phyloP scores from a whole-genome alignment of 2,888 invertebrate species.

The Epinotia demarniana region DNA sequence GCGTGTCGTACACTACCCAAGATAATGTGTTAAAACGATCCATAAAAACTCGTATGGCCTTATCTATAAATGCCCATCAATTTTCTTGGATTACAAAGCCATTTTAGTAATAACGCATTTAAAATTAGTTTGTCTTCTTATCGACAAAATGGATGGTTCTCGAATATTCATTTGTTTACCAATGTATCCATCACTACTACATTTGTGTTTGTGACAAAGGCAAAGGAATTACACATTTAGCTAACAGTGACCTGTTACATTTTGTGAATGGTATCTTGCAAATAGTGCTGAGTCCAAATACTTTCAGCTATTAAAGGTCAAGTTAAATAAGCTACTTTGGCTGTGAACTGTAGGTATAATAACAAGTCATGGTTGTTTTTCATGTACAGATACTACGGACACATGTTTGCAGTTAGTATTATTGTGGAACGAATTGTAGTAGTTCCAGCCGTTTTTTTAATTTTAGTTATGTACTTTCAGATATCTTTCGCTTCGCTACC shows the following conservation, averaged over 20 bases:
- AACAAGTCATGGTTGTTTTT: background rate
- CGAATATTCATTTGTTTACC: too few relatives aligned
- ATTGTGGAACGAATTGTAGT: background rate
- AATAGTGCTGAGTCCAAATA: background rate
- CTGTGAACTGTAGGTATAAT: background rate
- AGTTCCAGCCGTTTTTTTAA: background rate
- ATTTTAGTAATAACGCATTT: background rate
- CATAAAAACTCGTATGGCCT: background rate
- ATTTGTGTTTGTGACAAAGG: background rate
- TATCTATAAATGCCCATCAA: background rate
- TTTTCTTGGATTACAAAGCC: too few relatives aligned
- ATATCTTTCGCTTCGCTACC: constrained; percentile 95
- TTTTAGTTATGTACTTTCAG: constrained; percentile 53
- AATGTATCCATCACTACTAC: background rate
- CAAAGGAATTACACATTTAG: background rate
- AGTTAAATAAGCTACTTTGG: too few relatives aligned
- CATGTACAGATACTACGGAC: background rate
- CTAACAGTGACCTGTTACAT: too few relatives aligned
- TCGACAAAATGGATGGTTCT: too few relatives aligned
- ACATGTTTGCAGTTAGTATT: background rate
- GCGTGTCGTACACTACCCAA: background rate
- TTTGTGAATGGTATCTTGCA: too few relatives aligned
- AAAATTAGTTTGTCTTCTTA: too few relatives aligned
- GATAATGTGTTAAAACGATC: background rate
- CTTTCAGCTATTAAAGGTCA: background rate